These are phyloP conservation scores for Charina bottae DNA, from an alignment of 2,113 vertebrate species.

Conservation along the genomic window DNA sequence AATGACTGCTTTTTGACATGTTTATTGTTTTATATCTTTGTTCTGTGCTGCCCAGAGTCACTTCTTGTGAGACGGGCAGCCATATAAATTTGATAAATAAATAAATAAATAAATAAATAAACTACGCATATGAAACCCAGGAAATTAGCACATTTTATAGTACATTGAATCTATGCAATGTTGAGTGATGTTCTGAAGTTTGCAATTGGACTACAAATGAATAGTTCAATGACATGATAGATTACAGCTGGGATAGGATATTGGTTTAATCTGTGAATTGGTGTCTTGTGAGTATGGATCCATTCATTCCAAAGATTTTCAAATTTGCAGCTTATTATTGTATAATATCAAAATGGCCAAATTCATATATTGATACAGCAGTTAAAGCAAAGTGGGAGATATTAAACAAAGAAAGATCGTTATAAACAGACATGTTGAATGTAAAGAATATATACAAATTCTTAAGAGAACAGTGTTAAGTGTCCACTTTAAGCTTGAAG, in stretches of 20 bases:
- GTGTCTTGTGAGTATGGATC: not conserved
- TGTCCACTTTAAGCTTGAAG: not conserved
- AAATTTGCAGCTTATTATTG: not conserved
- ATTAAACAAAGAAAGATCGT: not conserved
- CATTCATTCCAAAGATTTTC: not conserved
- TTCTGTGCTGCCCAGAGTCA: no score
- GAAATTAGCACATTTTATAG: not conserved
- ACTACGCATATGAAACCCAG: no score
- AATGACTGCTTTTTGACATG: no score
- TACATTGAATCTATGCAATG: not conserved
- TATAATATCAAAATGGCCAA: not conserved
- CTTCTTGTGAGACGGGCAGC: no score
- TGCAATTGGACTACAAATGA: not conserved
- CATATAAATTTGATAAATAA: no score
- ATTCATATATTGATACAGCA: not conserved
- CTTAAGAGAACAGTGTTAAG: accelerated
- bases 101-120: no score
- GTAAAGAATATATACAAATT: not conserved
- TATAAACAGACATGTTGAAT: not conserved
- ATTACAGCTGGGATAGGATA: not conserved
- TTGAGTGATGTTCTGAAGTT: no score
- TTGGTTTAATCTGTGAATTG: not conserved
- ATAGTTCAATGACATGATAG: not conserved
- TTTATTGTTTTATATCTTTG: no score
- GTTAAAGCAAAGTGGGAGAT: not conserved